Base-by-base conservation (phyloP, 2,888 invertebrate species). In the Synanthedon vespiformis region DNA sequence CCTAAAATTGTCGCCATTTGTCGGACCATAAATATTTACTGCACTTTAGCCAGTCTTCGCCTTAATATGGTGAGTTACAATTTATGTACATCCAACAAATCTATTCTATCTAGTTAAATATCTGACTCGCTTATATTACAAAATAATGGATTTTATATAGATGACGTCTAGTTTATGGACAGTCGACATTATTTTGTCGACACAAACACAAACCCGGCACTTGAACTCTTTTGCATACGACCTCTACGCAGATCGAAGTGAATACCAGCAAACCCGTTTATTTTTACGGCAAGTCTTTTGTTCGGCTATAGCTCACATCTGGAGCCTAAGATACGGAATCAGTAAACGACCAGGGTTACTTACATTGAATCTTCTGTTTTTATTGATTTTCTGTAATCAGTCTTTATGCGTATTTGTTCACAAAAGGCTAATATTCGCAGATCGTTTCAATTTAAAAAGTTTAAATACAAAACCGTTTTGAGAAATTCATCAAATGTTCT, bases 281-380 rank as follows among this genome's bases (percentile, higher is more conserved):
- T 57, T 66, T 63, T 65, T 68, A 68, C 60, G 63, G 44, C 13
- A 57, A 58, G 50, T 59, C 62, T 62, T 66, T 68, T 68, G 63
- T 68, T 64, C 57, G 55, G 57, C 51, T 54, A 58, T 55, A 54
- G 53, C 56, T 57, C 59, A 52, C 68, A 68, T 63, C 64, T 65
- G 68, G 52, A 61, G 56, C 59, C 55, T 53, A 52, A 53, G n/a
- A 44, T 10, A 34, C 34, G 44, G 13, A 13, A 44, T 13, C 8
- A 13, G 13, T 13, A 44, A 44, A 13, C 13, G 44, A 44, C 8
- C n/a, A n/a, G 8, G 44, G 44, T 44, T 13, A 13, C n/a, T 44
- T 44, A 44, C 4, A 8, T n/a, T 13, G 12, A 13, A 44, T 44
- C 44, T 44, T 44, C 44, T 13, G 13, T 44, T 44, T 44, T n/a